A percentile compares a stretch with the other conserved stretches of the same genome.
Conservation (phyloP, 2,797 vertebrate species). For the Ambastaia sidthimunki region DNA sequence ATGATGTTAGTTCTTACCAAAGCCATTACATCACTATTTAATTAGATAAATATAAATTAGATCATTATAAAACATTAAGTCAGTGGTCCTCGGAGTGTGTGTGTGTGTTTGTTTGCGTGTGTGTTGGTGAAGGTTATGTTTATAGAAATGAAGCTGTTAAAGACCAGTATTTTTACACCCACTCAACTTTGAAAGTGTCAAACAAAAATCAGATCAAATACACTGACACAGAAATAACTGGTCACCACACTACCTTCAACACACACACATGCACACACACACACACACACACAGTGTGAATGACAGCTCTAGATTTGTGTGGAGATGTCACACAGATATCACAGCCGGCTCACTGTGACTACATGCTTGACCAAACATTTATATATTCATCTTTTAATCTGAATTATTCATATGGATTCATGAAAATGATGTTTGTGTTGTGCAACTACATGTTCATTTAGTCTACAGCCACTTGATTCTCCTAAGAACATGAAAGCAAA, state of each 20-base stretch:
- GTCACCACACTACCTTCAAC: not conserved
- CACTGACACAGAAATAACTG: not conserved
- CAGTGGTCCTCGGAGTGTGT: not conserved
- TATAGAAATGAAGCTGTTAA: slow-evolving; percentile 37
- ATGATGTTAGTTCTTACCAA: not conserved
- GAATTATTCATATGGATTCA: too few relatives aligned
- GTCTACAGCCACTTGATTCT: not conserved
- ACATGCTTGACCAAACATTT: too few relatives aligned
- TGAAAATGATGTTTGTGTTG: too few relatives aligned
- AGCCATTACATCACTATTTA: not conserved
- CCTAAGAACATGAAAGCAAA: not conserved
- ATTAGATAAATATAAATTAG: not conserved
- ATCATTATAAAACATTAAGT: too few relatives aligned
- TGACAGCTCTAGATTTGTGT: too few relatives aligned
- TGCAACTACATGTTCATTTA: too few relatives aligned
- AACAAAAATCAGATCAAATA: not conserved
- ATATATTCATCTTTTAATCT: too few relatives aligned
- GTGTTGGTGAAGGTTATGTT: slow-evolving; percentile 1
- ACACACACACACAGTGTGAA: too few relatives aligned
- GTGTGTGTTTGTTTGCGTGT: not conserved
- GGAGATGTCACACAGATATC: too few relatives aligned
- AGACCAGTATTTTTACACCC: slow-evolving; percentile 23
- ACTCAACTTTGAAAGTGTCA: slow-evolving; percentile 22
- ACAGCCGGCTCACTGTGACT: too few relatives aligned
- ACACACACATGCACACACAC: not conserved